Evolutionary conservation across 2,113 vertebrate species (phyloP).

Genomic region (Plecotus auritus): DNA sequence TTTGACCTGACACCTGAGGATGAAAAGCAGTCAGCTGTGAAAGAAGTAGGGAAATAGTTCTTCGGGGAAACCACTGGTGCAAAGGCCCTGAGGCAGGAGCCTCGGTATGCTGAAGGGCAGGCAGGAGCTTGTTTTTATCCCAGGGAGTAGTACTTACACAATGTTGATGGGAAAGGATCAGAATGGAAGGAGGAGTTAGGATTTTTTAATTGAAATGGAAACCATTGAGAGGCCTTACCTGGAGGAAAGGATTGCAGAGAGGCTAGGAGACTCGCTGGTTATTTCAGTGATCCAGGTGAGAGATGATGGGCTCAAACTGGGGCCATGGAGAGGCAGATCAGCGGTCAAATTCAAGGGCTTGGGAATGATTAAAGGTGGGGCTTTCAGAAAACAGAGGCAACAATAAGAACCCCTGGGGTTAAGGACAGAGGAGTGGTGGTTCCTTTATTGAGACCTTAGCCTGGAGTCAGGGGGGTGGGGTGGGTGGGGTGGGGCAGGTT

Average conservation of each 20-base stretch:
- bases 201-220: not conserved
- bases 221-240: not conserved
- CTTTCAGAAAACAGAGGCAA: not conserved
- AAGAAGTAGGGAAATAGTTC: not conserved
- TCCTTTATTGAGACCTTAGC: not conserved
- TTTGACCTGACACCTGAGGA: not conserved
- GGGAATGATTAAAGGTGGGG: not conserved
- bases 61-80: not conserved
- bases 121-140: not conserved
- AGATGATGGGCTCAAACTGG: not conserved
- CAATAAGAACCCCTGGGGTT: not conserved
- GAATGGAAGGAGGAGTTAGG: not conserved
- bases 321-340: not conserved
- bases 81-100: not conserved
- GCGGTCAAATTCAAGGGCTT: not conserved
- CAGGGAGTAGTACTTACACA: not conserved
- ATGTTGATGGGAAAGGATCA: too few species aligned
- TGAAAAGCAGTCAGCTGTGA: not conserved
- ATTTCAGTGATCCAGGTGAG: too few species aligned
- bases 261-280: not conserved
- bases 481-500: accelerated
- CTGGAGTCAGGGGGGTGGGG: too few species aligned
- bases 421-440: not conserved
- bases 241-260: not conserved
- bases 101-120: not conserved